Evolutionary conservation across 2,888 invertebrate genomes (phyloP).

Genomic region (Odontocolon sp.): DNA sequence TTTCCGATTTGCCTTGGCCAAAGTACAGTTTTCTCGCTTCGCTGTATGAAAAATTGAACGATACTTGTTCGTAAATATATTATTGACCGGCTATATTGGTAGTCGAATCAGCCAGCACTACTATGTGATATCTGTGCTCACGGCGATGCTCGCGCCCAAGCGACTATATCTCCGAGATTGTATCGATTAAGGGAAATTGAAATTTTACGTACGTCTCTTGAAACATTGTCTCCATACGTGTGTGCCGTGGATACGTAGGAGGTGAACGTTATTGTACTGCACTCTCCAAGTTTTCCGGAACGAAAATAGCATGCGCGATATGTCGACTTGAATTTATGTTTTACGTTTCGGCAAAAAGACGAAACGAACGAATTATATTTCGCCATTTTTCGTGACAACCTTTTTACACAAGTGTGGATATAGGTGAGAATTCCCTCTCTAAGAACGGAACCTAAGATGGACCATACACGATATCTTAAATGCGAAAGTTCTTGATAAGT

Average conservation of each 20-base stretch:
- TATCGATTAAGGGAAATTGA: slow-evolving; percentile 29
- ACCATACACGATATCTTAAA: no score
- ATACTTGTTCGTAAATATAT: slow-evolving; percentile 23
- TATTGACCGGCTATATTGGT: slow-evolving; percentile 18
- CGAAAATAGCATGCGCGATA: no score
- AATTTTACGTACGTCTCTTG: slow-evolving; percentile 9
- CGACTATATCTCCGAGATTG: slow-evolving; percentile 35
- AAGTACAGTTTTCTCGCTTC: slow-evolving; percentile 13
- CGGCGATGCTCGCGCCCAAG: neutral
- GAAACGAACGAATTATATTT: no score
- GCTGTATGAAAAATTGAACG: slow-evolving; percentile 34
- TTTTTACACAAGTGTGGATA: no score
- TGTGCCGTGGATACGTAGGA: neutral
- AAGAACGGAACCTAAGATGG: no score
- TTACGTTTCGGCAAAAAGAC: no score
- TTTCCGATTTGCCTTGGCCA: neutral
- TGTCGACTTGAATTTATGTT: no score
- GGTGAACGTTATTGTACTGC: no score
- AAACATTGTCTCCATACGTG: slow-evolving; percentile 2
- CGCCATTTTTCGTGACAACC: no score
- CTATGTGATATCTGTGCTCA: neutral
- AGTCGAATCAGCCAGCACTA: neutral
- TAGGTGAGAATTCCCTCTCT: no score
- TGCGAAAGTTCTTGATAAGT: no score
- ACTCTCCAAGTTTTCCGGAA: no score